Conservation (phyloP, 2,888 invertebrate species). For the Pelosia muscerda region DNA sequence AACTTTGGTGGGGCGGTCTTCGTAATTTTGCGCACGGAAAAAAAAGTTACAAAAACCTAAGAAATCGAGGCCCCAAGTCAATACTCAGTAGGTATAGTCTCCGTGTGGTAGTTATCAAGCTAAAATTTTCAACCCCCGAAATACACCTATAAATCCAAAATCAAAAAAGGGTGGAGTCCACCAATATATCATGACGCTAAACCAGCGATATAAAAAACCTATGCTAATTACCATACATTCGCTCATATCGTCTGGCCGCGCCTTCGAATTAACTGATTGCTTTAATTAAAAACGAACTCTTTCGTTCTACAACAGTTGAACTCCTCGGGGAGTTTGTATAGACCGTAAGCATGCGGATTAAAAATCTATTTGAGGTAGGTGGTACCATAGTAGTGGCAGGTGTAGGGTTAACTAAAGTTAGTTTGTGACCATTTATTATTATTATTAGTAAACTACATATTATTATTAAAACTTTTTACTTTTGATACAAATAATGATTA, state of each 20-base stretch:
- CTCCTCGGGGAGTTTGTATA: conserved; percentile 64
- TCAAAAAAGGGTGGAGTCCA: conserved; percentile 43
- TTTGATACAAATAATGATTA: too few relatives aligned
- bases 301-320: conserved; percentile 59
- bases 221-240: conserved; percentile 53
- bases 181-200: conserved; percentile 39
- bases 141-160: conserved; percentile 32
- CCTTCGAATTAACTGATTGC: conserved; percentile 85
- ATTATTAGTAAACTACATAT: not conserved
- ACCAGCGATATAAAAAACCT: conserved; percentile 48
- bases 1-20: too few relatives aligned
- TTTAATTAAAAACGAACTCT: conserved; percentile 85
- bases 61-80: too few relatives aligned
- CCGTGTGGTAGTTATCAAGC: not conserved
- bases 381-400: conserved; percentile 11
- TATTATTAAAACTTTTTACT: not conserved
- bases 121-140: not conserved
- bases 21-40: too few relatives aligned
- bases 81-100: not conserved
- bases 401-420: conserved; percentile 14
- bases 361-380: conserved; percentile 71
- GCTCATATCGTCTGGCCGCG: conserved; percentile 63
- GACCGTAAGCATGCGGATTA: conserved; percentile 69
- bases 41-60: too few relatives aligned
- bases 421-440: not conserved